Base-by-base conservation (phyloP, 2,113 vertebrate species). In the Jacana jacana region DNA sequence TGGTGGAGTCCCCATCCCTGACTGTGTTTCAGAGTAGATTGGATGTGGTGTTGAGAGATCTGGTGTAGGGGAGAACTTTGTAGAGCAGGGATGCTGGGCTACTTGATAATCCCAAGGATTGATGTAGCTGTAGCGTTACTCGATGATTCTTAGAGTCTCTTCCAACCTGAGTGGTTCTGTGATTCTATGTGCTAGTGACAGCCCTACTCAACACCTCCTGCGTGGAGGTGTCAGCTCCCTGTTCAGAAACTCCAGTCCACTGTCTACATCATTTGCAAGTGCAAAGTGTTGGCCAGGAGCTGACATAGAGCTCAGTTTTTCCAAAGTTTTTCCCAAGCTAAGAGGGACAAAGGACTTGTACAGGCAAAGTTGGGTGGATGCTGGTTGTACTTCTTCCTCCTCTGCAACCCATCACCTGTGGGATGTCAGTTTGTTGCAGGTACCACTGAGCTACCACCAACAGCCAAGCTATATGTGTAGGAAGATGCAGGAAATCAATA, bases 361-460 rank as follows among this genome's bases (percentile, higher is more conserved):
- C 0, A 1, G 24, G n/a, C 64, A 44, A 39, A 60, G 14, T 0
- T 79, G 51, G 7, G 66, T 8, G 23, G 5, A 30, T 60, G 16
- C 19, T 1, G 3, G 4, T n/a, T 1, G 0, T 10, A 4, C 1
- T 1, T 16, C 20, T 79, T 82, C 17, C 13, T 2, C 14, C 9
- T 55, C 30, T 52, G 49, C 17, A 28, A 10, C 39, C 57, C 37
- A 10, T 77, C 69, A 33, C 8, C 14, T 58, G 7, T 2, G 2
- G 35, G n/a, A 10, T 0, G 0, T 35, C 37, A 31, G 12, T 66
- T 82, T 54, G 5, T 33, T 58, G 33, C 1, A 2, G 61, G 46
- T 83, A 23, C 51, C 51, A 8, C 60, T 6, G 5, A 81, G 23
- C 39, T 83, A 33, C 40, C 16, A 2, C 10, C 11, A 14, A 14